Evolutionary conservation across 2,888 invertebrate species (phyloP).

Genomic region (Drosophila stalkeri): DNA sequence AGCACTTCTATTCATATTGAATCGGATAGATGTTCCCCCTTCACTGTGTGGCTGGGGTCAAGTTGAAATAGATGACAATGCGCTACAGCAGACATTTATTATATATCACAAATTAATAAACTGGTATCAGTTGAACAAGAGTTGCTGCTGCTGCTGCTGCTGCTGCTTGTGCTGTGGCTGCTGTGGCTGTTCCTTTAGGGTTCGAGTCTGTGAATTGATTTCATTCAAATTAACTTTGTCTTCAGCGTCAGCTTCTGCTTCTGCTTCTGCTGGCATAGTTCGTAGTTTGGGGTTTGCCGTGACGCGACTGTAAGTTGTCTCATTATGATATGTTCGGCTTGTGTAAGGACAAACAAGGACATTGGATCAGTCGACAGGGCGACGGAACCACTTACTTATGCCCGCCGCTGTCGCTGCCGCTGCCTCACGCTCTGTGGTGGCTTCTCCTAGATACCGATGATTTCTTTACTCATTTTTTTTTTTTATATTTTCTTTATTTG

Average conservation of each 20-base stretch:
- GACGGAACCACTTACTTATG: slow-evolving; percentile 60
- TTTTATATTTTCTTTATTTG: background rate
- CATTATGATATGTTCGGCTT: slow-evolving; percentile 74
- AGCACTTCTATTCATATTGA: slow-evolving; percentile 20
- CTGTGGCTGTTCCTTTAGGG: background rate
- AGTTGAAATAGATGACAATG: slow-evolving; percentile 7
- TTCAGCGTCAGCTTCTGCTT: background rate
- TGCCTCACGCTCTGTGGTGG: slow-evolving; percentile 3
- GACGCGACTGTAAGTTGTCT: slow-evolving; percentile 67
- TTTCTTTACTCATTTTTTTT: background rate
- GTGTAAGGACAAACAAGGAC: slow-evolving; percentile 69
- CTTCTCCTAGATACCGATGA: slow-evolving; percentile 33
- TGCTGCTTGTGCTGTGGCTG: slow-evolving; percentile 9
- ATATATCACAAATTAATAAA: slow-evolving; percentile 42
- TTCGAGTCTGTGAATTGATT: slow-evolving; percentile 34
- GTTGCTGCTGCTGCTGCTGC: slow-evolving; percentile 4
- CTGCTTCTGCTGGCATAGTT: background rate
- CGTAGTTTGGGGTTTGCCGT: slow-evolving; percentile 39
- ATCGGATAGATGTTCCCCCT: background rate
- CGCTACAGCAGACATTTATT: slow-evolving; percentile 10
- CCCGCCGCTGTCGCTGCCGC: slow-evolving; percentile 25
- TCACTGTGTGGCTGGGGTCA: background rate
- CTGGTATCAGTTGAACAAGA: slow-evolving; percentile 18
- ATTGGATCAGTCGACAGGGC: slow-evolving; percentile 59
- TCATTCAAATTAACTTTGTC: slow-evolving; percentile 45